A percentile compares a stretch with the other conserved stretches of the same genome.
Conservation (phyloP, 2,888 invertebrate genomes). For the Monoplex corrugatus region DNA sequence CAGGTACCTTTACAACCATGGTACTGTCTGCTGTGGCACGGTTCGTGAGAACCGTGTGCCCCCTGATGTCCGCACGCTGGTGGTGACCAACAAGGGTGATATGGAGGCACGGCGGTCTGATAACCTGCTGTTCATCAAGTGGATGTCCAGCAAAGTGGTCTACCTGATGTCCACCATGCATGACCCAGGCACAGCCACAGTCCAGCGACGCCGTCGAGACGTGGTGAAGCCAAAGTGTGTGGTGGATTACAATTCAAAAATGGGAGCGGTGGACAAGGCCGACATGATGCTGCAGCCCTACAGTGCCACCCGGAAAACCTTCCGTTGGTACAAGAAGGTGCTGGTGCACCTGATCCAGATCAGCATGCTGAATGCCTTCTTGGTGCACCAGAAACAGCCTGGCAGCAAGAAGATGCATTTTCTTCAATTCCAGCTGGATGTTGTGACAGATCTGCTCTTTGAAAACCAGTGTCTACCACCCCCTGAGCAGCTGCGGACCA, state of each 20-base stretch:
- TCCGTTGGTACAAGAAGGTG: conserved; percentile 44
- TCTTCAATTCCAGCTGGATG: conserved; percentile 10
- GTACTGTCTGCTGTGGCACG: conserved; percentile 46
- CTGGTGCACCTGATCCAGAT: conserved; percentile 18
- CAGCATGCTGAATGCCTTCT: neutral
- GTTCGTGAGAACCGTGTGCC: conserved; percentile 32
- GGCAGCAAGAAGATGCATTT: conserved; percentile 1
- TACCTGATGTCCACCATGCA: conserved; percentile 36
- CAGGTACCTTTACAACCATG: conserved; percentile 9
- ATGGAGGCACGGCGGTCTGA: neutral
- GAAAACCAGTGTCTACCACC: neutral
- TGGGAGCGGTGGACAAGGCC: conserved; percentile 6
- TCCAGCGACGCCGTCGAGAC: neutral
- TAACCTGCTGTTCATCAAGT: conserved; percentile 12
- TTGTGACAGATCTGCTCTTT: neutral
- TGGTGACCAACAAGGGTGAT: neutral
- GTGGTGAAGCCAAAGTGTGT: conserved; percentile 22
- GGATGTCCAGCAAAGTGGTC: conserved; percentile 2
- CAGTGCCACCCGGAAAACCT: conserved; percentile 41
- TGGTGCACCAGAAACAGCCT: neutral
- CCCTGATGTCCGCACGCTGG: neutral
- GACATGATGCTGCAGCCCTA: conserved; percentile 35
- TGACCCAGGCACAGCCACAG: neutral
- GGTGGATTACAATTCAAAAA: conserved; percentile 4
- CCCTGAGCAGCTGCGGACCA: neutral